A percentile compares a stretch with the other conserved stretches of the same genome.
These are phyloP conservation scores for Lycaena phlaeas DNA, from an alignment of 2,888 invertebrate species.

Conservation along the genomic window DNA sequence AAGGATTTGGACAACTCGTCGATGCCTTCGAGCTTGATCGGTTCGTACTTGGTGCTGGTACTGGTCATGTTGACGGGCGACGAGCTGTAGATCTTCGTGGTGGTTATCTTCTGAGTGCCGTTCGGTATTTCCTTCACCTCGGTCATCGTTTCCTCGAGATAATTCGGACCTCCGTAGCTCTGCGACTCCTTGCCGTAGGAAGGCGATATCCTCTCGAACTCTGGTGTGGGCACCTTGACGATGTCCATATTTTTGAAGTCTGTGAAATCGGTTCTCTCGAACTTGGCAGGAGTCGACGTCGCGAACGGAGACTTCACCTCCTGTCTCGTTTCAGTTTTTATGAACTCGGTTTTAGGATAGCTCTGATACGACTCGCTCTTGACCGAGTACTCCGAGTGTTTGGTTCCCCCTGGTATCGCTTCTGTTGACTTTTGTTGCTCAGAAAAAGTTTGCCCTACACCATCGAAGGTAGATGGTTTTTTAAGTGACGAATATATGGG, in stretches of 20 bases:
- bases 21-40: conserved; percentile 60
- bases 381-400: conserved; percentile 51
- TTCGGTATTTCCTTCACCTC: conserved; percentile 71
- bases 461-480: conserved; percentile 44
- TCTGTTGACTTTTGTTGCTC: conserved; percentile 60
- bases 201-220: conserved; percentile 53
- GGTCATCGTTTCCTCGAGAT: conserved; percentile 61
- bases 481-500: conserved; percentile 55
- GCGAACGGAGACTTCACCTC: conserved; percentile 53
- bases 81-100: conserved; percentile 71
- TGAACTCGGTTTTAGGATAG: conserved; percentile 50
- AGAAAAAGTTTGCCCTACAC: conserved; percentile 51
- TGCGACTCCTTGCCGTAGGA: conserved; percentile 56
- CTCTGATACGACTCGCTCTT: conserved; percentile 59
- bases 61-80: conserved; percentile 67
- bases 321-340: conserved; percentile 43
- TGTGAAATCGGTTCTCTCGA: conserved; percentile 34
- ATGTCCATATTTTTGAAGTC: conserved; percentile 37
- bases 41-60: conserved; percentile 63
- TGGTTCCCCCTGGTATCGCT: conserved; percentile 57
- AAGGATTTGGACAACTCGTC: conserved; percentile 67
- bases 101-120: conserved; percentile 70
- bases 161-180: conserved; percentile 57
- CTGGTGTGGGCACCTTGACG: conserved; percentile 53
- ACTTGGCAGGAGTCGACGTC: conserved; percentile 51